Percentiles rank a stretch among this genome's conserved stretches.
phyloP scores from a whole-genome alignment of 2,797 vertebrate genomes.

The Myotis myotis region DNA sequence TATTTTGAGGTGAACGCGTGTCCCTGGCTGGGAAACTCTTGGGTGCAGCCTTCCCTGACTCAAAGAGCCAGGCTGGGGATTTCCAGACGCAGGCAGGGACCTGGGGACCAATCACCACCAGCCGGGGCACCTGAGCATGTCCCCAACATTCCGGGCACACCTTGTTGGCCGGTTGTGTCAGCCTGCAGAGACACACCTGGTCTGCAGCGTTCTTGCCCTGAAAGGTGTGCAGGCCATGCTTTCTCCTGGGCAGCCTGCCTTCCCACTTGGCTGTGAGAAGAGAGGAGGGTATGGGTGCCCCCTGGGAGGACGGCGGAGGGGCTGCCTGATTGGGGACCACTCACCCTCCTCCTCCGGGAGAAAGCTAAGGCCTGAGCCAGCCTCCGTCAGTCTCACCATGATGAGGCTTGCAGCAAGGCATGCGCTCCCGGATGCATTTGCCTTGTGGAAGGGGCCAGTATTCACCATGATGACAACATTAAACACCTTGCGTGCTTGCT shows the following conservation, averaged over 20 bases:
- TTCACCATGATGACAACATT: accelerated
- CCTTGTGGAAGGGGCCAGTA: not conserved
- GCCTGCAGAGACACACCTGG: not conserved
- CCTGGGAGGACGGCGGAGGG: accelerated
- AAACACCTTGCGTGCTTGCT: not conserved
- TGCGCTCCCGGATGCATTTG: too few relatives aligned
- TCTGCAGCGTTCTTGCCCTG: not conserved
- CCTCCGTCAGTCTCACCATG: accelerated
- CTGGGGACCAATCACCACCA: accelerated
- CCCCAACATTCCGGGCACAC: too few relatives aligned
- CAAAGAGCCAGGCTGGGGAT: not conserved
- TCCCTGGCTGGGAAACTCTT: not conserved
- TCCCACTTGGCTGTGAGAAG: not conserved
- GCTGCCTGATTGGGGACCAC: too few relatives aligned
- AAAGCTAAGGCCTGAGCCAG: not conserved
- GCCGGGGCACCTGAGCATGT: too few relatives aligned
- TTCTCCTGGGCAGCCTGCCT: not conserved
- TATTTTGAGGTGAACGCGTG: accelerated
- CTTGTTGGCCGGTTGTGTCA: too few relatives aligned
- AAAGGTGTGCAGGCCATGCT: accelerated
- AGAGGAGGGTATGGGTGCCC: accelerated
- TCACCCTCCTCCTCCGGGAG: accelerated
- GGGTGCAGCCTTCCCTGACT: not conserved
- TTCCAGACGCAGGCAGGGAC: not conserved
- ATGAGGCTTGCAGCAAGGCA: too few relatives aligned